Evolutionary conservation across 2,888 invertebrate genomes (phyloP).

Genomic region (Trichopoda pennipes): DNA sequence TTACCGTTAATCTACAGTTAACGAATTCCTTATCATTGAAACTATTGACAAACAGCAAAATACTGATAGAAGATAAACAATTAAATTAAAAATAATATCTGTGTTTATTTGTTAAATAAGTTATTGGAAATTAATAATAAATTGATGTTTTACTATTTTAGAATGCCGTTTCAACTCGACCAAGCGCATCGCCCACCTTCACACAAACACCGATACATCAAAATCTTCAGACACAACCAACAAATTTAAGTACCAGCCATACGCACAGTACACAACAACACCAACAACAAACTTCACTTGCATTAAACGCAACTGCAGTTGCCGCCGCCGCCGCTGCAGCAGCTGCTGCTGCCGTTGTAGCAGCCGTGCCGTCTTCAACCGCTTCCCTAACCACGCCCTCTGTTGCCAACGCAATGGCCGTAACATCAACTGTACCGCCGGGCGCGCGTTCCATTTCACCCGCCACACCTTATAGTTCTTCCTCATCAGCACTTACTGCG

Average conservation of each 20-base stretch:
- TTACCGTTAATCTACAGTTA: conserved; percentile 4
- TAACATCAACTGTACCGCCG: conserved; percentile 82
- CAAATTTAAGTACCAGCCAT: conserved; percentile 69
- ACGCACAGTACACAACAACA: conserved; percentile 41
- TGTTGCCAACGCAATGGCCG: conserved; percentile 81
- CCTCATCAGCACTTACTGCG: conserved; percentile 72
- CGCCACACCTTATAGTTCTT: conserved; percentile 81
- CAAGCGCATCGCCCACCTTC: conserved; percentile 85
- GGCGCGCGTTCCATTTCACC: conserved; percentile 82
- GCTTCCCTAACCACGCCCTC: conserved; percentile 67
- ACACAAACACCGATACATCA: conserved; percentile 82
- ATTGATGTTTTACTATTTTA: conserved; percentile 69
- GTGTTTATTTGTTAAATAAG: conserved; percentile 33
- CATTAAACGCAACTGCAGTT: conserved; percentile 71
- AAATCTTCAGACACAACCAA: conserved; percentile 73
- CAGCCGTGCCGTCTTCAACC: conserved; percentile 72
- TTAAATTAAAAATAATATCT: conserved; percentile 25
- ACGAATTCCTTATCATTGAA: conserved; percentile 30
- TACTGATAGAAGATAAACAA: conserved; percentile 29
- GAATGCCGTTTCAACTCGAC: conserved; percentile 86
- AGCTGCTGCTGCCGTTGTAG: conserved; percentile 75
- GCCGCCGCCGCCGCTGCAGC: conserved; percentile 72
- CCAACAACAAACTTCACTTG: conserved; percentile 70
- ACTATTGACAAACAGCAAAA: conserved; percentile 31
- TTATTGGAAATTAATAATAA: conserved; percentile 4